These are phyloP conservation scores for Anguilla obscura DNA, from an alignment of 2,797 vertebrate species.

Conservation along the genomic window DNA sequence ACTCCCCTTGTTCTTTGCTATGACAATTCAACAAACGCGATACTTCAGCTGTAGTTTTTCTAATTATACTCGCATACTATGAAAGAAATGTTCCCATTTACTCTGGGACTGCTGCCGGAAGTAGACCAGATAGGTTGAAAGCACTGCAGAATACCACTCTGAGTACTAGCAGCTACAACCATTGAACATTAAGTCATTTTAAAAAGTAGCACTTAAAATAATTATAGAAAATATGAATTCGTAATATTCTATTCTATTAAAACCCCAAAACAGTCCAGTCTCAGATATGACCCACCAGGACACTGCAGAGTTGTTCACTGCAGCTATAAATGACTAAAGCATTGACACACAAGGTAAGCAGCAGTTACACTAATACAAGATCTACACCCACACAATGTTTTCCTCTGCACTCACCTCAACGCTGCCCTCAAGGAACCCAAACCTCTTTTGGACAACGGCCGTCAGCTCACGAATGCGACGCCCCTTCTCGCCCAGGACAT, in stretches of 20 bases:
- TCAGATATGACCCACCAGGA: not conserved
- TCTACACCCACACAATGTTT: not conserved
- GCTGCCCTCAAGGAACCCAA: slow-evolving; percentile 93
- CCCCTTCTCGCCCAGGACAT: slow-evolving; percentile 95
- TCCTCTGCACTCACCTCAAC: slow-evolving; percentile 80
- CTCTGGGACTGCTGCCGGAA: not conserved
- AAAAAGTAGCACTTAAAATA: not conserved
- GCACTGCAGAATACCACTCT: not conserved
- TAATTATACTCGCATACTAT: not conserved
- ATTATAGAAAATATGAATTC: not conserved
- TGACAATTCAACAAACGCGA: not conserved
- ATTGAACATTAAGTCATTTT: not conserved
- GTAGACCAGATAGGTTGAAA: not conserved
- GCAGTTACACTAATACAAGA: not conserved
- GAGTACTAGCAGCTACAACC: too few species aligned
- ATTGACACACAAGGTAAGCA: not conserved
- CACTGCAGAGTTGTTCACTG: not conserved
- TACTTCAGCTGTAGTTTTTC: not conserved
- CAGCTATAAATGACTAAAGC: not conserved
- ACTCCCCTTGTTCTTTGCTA: not conserved
- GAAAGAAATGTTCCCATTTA: not conserved
- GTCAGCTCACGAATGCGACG: slow-evolving; percentile 93
- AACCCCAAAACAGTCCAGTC: not conserved
- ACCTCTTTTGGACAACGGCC: slow-evolving; percentile 95
- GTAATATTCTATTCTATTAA: not conserved